A percentile compares a stretch with the other conserved stretches of the same genome.
These are phyloP conservation scores for Eupleurogrammus muticus DNA, from an alignment of 2,797 vertebrate species.

Conservation along the genomic window DNA sequence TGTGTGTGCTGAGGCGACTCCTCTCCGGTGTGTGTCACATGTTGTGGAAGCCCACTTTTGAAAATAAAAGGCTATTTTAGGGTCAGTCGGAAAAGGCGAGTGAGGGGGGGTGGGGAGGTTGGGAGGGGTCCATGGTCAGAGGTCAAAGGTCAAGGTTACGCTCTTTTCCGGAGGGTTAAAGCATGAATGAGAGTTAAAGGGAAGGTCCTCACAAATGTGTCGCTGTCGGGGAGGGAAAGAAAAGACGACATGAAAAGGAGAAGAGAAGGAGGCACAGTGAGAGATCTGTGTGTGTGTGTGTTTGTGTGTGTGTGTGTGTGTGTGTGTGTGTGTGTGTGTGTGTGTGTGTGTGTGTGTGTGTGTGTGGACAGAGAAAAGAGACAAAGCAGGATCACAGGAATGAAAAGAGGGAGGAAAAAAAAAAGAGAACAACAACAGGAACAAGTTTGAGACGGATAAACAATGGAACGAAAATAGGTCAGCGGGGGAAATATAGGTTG, in stretches of 20 bases:
- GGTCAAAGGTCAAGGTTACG: conserved; percentile 45
- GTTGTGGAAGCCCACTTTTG: conserved; percentile 14
- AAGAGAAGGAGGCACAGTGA: not conserved
- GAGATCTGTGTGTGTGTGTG: not conserved
- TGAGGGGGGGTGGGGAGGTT: too few species aligned
- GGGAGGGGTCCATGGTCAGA: conserved; percentile 11
- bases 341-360: too few species aligned
- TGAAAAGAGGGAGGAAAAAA: too few species aligned
- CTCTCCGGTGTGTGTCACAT: conserved; percentile 6
- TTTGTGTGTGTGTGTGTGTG: too few species aligned
- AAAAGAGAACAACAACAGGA: too few species aligned
- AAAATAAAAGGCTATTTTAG: conserved; percentile 17
- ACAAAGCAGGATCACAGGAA: not conserved
- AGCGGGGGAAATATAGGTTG: not conserved
- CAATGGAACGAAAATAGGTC: not conserved
- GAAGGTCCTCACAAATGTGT: not conserved
- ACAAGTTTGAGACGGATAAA: too few species aligned
- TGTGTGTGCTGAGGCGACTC: conserved; percentile 14
- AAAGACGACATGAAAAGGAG: not conserved
- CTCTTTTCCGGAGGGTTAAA: conserved; percentile 46
- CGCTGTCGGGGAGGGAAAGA: not conserved
- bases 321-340: too few species aligned
- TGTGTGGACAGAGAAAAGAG: not conserved
- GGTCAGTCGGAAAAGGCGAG: conserved; percentile 11
- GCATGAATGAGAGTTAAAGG: conserved; percentile 41